A percentile compares a stretch with the other conserved stretches of the same genome.
Conservation (phyloP, 2,113 vertebrate genomes). For the Craseonycteris thonglongyai region DNA sequence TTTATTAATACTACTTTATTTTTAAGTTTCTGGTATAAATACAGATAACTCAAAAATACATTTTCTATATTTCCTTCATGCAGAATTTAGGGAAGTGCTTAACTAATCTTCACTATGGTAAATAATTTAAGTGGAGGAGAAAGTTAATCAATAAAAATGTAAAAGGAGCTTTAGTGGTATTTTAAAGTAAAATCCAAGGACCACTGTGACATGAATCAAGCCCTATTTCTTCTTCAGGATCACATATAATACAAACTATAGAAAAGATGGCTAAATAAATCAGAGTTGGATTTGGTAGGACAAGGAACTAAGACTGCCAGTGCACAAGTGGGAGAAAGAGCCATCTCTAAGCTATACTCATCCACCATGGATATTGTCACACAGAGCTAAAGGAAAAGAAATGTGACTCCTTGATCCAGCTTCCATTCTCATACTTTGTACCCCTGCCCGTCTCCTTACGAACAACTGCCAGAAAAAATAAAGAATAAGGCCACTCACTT, state of each 20-base stretch:
- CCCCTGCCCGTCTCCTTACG: background rate
- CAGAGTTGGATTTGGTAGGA: background rate
- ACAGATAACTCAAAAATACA: slow-evolving; percentile 19
- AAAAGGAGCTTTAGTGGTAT: slow-evolving; percentile 36
- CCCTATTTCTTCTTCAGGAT: background rate
- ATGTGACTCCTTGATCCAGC: background rate
- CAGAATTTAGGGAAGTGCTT: slow-evolving; percentile 18
- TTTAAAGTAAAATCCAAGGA: slow-evolving; percentile 58
- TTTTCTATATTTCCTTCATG: slow-evolving; percentile 46
- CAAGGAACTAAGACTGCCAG: background rate
- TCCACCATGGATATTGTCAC: background rate
- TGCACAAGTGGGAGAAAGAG: background rate
- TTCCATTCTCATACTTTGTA: background rate
- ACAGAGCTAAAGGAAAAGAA: background rate
- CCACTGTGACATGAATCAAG: slow-evolving; percentile 12
- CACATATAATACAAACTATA: background rate
- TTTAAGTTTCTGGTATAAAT: slow-evolving; percentile 54
- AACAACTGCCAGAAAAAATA: background rate
- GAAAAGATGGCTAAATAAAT: slow-evolving; percentile 10
- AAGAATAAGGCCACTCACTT: background rate
- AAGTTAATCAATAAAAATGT: slow-evolving; percentile 55
- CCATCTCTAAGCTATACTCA: background rate
- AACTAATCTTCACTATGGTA: slow-evolving; percentile 34
- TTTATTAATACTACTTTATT: slow-evolving; percentile 51
- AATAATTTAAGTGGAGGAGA: slow-evolving; percentile 51